These are phyloP conservation scores for Tholera decimalis DNA, from an alignment of 2,888 invertebrate species.

Conservation along the genomic window DNA sequence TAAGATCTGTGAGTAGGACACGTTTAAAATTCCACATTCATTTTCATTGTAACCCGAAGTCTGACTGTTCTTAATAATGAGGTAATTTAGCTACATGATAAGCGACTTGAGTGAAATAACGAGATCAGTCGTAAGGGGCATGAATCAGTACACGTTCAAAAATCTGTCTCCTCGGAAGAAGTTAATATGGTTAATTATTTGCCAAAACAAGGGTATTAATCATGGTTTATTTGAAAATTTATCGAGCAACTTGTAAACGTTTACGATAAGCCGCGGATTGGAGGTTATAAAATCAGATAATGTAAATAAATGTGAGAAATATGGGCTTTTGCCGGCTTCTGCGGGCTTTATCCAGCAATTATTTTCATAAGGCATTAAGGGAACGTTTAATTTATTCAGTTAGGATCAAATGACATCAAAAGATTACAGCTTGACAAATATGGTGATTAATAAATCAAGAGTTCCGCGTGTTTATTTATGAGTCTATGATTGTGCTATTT, in stretches of 20 bases:
- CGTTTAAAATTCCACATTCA: background rate
- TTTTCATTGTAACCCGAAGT: background rate
- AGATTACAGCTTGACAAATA: slow-evolving; percentile 46
- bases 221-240: slow-evolving; percentile 58
- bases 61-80: slow-evolving; percentile 20
- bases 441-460: slow-evolving; percentile 41
- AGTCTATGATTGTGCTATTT: slow-evolving; percentile 10
- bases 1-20: background rate
- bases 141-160: slow-evolving; percentile 65
- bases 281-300: slow-evolving; percentile 55
- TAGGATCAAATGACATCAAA: slow-evolving; percentile 39
- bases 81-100: slow-evolving; percentile 21
- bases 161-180: slow-evolving; percentile 66
- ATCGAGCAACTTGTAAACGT: slow-evolving; percentile 31
- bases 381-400: slow-evolving; percentile 49
- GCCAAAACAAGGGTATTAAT: slow-evolving; percentile 68
- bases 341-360: slow-evolving; percentile 49
- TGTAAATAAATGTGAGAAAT: slow-evolving; percentile 53
- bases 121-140: slow-evolving; percentile 39
- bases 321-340: slow-evolving; percentile 43
- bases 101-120: slow-evolving; percentile 45
- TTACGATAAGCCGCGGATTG: slow-evolving; percentile 41
- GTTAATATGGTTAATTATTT: slow-evolving; percentile 72
- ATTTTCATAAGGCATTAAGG: slow-evolving; percentile 48
- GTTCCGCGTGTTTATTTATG: slow-evolving; percentile 21